Base-by-base conservation (phyloP, 1,140 invertebrate genomes). In the Plectrocnemia conspersa region DNA sequence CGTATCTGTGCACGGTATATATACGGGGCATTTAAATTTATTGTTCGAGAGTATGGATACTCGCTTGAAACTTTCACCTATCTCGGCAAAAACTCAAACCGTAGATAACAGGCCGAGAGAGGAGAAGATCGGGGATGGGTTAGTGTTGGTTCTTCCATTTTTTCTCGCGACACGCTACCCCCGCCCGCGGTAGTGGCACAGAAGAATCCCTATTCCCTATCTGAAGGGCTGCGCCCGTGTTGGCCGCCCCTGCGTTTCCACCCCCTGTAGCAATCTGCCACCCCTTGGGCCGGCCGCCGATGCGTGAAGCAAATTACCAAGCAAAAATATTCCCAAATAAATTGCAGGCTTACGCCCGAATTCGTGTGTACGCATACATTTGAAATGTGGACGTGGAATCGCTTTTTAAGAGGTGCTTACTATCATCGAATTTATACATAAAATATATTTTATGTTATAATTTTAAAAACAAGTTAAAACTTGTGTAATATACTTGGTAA, bases 291-390 rank as follows among this genome's bases (percentile, higher is more conserved):
- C 24, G 38, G 59, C 52, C 32, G 45, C 42, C 57, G 49, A 59
- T 59, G 61, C 57, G 57, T 59, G 61, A 56, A 46, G 53, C 52
- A 62, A 62, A 62, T 62, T 62, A 59, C 61, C 50, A 52, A 49
- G 40, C 45, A 47, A 62, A 62, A 62, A 59, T 62, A 62, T 62
- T 62, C 61, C 50, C 61, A 56, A 59, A 62, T 62, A 62, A 62
- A 62, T 62, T 62, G 60, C 47, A 40, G 52, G 60, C 60, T 62
- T 62, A 62, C 52, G 47, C 40, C 22, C 25, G 27, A 49, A 50
- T 55, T 54, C 59, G 56, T 62, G 59, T 62, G 52, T 50, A 24
- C 56, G 59, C 59, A 58, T 58, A 58, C 52, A 62, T 62, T 61
- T 54, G 33, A 33, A 46, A 44, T 45, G 29, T 52, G 33, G 32